Conservation (phyloP, 23 tunicate species). For the Trididemnum clinides region DNA sequence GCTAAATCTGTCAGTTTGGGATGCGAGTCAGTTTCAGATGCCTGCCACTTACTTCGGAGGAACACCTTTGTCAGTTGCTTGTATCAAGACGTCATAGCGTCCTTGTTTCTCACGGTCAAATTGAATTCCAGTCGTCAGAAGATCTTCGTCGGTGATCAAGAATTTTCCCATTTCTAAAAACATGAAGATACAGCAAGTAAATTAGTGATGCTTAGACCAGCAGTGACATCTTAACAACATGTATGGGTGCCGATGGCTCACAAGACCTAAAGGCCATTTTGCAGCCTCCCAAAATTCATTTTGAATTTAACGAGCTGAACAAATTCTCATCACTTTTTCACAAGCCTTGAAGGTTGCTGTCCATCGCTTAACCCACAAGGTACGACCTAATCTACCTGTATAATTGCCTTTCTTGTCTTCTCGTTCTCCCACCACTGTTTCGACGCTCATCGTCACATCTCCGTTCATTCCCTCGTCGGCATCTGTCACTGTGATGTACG, state of each 20-base stretch:
- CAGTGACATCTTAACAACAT: no score
- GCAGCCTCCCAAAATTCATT: no score
- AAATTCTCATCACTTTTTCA: no score
- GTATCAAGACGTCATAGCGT: constrained; percentile 64
- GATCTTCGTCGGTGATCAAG: constrained; percentile 18
- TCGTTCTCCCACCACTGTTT: constrained; percentile 30
- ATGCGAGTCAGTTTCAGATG: background rate
- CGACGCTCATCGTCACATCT: constrained; percentile 49
- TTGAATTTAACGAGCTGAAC: no score
- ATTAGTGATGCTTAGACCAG: no score
- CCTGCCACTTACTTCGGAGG: constrained; percentile 56
- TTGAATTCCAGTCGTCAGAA: constrained; percentile 46
- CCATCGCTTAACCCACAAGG: no score
- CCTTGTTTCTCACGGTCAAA: constrained; percentile 48
- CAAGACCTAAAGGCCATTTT: no score
- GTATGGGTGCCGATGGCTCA: no score
- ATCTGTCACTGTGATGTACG: constrained; percentile 58
- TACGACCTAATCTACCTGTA: no score
- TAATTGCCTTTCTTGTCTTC: constrained; percentile 35
- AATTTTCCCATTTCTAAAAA: constrained; percentile 22
- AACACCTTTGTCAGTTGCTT: constrained; percentile 68
- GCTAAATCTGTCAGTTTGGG: background rate
- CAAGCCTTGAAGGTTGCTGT: no score
- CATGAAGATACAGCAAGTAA: no score
- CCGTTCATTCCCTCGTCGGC: constrained; percentile 73